Percentiles rank a stretch among this genome's conserved stretches.
phyloP scores from a whole-genome alignment of 2,113 vertebrate species.

The Progne subis region DNA sequence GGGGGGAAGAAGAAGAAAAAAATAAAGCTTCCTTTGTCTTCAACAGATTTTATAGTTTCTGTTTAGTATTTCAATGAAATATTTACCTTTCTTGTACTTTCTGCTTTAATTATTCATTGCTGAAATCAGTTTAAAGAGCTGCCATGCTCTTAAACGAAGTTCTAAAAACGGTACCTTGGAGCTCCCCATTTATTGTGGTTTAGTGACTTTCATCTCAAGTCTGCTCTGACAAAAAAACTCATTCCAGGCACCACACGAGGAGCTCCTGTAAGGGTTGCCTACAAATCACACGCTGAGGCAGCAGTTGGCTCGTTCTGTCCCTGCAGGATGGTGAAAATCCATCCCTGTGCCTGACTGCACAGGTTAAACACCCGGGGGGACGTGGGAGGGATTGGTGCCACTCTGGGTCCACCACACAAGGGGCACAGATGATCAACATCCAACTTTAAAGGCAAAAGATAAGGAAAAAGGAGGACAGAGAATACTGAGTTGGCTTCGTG shows the following conservation, averaged over 20 bases:
- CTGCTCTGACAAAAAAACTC: neutral
- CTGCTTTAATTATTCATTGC: slow-evolving; percentile 54
- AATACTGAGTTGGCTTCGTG: accelerated
- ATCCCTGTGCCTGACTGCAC: accelerated
- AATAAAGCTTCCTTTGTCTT: neutral
- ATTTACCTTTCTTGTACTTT: slow-evolving; percentile 48
- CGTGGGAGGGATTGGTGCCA: accelerated
- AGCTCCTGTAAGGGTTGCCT: neutral
- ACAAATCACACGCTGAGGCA: accelerated
- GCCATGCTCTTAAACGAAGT: neutral
- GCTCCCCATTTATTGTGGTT: neutral
- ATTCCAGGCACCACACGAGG: neutral
- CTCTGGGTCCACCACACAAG: neutral
- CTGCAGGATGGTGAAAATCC: neutral
- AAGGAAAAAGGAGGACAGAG: neutral
- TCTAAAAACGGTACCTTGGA: neutral
- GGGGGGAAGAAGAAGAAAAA: neutral
- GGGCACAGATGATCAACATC: accelerated
- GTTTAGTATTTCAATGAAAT: slow-evolving; percentile 62
- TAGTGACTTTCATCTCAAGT: neutral
- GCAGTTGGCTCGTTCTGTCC: neutral
- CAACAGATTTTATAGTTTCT: neutral
- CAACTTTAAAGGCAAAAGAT: neutral
- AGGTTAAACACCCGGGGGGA: neutral
- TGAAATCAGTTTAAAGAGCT: slow-evolving; percentile 35